Evolutionary conservation across 2,888 invertebrate genomes (phyloP), one percentile per base, ranked within the genome.

Genomic region (Sceliomorpha sp.): DNA sequence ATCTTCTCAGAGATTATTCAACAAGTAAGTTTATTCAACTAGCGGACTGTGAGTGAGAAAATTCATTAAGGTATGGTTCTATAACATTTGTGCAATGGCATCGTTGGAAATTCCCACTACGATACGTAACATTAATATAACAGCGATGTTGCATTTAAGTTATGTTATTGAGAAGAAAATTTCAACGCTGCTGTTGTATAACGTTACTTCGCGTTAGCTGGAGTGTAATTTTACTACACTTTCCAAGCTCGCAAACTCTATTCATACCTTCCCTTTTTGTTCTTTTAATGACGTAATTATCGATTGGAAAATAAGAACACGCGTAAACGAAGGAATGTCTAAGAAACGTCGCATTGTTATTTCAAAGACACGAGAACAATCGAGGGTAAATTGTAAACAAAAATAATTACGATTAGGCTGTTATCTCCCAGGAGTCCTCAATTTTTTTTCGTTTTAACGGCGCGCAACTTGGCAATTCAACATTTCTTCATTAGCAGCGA

Each of bases 401-500:
- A n/a, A n/a, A n/a, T n/a, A n/a, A n/a, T n/a, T n/a, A n/a, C n/a
- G n/a, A n/a, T n/a, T n/a, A n/a, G n/a, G n/a, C n/a, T n/a, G n/a
- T n/a, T n/a, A n/a, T n/a, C n/a, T n/a, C n/a, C n/a, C n/a, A n/a
- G n/a, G n/a, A n/a, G n/a, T n/a, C n/a, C n/a, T n/a, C n/a, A n/a
- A n/a, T n/a, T n/a, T n/a, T n/a, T n/a, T n/a, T n/a, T n/a, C n/a
- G n/a, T n/a, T n/a, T n/a, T n/a, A n/a, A n/a, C n/a, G n/a, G n/a
- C 29, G n/a, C n/a, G n/a, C 2, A 29, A n/a, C n/a, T 29, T 7
- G n/a, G n/a, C 29, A 29, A 7, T 29, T 29, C n/a, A n/a, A n/a
- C 29, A 29, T 29, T 29, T 7, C 29, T n/a, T 36, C 36, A 36
- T 55, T 44, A 55, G 36, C 44, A 55, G 29, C 29, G 26, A 15